Conservation (phyloP, 1,140 invertebrate species). For the Diuraphis noxia region DNA sequence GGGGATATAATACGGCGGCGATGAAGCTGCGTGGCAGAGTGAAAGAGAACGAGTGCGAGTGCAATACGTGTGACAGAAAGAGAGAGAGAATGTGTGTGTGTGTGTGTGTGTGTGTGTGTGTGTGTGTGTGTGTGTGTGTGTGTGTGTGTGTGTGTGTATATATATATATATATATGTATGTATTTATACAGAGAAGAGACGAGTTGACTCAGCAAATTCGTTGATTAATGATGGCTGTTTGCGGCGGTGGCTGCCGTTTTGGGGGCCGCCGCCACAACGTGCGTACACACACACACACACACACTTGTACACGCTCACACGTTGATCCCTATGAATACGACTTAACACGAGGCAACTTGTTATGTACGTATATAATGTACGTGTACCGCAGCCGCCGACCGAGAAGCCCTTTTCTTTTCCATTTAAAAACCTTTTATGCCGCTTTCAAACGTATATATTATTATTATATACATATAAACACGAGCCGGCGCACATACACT, state of each 20-base stretch:
- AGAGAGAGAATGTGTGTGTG: neutral
- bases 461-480: neutral
- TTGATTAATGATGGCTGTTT: constrained; percentile 53
- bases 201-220: constrained; percentile 54
- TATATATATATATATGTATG: neutral
- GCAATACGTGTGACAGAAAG: neutral
- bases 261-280: neutral
- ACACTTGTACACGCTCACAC: neutral
- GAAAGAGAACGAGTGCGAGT: neutral
- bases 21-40: neutral
- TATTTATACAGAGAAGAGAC: constrained; percentile 15
- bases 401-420: constrained; percentile 48
- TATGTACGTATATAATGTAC: constrained; percentile 7
- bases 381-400: neutral
- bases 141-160: neutral
- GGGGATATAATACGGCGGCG: constrained; percentile 28
- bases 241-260: constrained; percentile 24
- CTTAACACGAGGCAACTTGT: constrained; percentile 51
- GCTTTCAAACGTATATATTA: constrained; percentile 31
- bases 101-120: neutral
- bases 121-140: neutral
- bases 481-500: neutral
- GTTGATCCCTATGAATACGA: constrained; percentile 42
- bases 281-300: neutral
- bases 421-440: constrained; percentile 51